Conservation (phyloP, 2,888 invertebrate species). For the Prosapia bicincta region DNA sequence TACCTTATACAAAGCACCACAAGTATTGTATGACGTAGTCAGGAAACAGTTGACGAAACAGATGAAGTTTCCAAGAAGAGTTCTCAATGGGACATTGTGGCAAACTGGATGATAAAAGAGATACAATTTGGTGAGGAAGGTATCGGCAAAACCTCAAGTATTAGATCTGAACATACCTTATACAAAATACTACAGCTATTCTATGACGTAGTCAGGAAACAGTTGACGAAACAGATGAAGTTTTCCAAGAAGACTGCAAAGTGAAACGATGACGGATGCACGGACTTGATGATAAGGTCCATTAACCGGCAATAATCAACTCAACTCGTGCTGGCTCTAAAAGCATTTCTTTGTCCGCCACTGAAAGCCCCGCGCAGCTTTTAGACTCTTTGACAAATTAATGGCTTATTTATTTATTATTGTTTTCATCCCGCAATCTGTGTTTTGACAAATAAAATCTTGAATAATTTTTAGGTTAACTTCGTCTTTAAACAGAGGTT, state of each 20-base stretch:
- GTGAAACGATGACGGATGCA: neutral
- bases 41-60: too few species aligned
- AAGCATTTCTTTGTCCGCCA: slow-evolving; percentile 21
- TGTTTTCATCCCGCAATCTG: slow-evolving; percentile 11
- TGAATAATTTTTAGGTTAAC: neutral
- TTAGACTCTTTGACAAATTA: slow-evolving; percentile 26
- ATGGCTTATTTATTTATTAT: slow-evolving; percentile 30
- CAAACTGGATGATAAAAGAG: too few species aligned
- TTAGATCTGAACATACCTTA: too few species aligned
- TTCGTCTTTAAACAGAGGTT: neutral
- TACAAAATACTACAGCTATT: too few species aligned
- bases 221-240: neutral
- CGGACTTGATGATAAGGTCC: neutral
- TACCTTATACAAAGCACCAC: too few species aligned
- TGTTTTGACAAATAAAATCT: slow-evolving; percentile 23
- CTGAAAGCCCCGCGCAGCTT: slow-evolving; percentile 12
- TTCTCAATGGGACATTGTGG: too few species aligned
- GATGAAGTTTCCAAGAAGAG: too few species aligned
- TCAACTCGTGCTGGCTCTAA: slow-evolving; percentile 16
- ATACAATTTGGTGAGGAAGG: too few species aligned
- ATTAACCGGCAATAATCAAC: slow-evolving; percentile 3
- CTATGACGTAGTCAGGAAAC: neutral
- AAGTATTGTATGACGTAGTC: too few species aligned
- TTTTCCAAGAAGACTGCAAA: neutral
- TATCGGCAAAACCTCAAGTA: too few species aligned